Conservation (phyloP, 2,888 invertebrate genomes). For the Drosophila algonquin region DNA sequence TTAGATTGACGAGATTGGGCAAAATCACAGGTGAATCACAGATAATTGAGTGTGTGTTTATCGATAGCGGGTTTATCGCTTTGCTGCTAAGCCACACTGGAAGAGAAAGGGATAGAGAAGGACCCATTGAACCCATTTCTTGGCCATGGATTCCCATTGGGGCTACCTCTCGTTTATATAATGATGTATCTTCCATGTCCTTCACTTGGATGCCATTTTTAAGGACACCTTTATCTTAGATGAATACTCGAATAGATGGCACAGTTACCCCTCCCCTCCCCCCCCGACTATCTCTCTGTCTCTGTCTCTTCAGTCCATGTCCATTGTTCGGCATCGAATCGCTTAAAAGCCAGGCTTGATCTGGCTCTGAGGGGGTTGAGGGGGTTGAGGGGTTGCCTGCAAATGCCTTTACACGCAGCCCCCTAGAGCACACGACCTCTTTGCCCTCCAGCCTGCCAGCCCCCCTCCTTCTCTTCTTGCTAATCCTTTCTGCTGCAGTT, state of each 20-base stretch:
- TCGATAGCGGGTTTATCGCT: conserved; percentile 1
- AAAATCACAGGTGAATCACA: conserved; percentile 20
- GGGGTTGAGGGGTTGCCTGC: conserved; percentile 64
- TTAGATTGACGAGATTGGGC: conserved; percentile 24
- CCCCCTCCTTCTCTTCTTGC: conserved; percentile 23
- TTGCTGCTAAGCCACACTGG: background rate
- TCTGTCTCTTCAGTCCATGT: conserved; percentile 33
- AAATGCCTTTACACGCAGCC: conserved; percentile 74
- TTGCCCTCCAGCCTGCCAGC: background rate
- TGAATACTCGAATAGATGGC: conserved; percentile 17
- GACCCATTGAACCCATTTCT: too few species aligned
- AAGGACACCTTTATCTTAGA: conserved; percentile 25
- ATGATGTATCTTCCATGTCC: too few species aligned
- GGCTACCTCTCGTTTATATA: too few species aligned
- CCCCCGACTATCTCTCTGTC: conserved; percentile 10
- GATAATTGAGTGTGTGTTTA: background rate
- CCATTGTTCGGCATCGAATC: conserved; percentile 53
- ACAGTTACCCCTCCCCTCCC: background rate
- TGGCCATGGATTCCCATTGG: too few species aligned
- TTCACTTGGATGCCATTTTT: background rate
- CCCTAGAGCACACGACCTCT: conserved; percentile 68
- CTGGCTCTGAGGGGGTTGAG: conserved; percentile 17
- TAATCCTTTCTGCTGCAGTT: conserved; percentile 40
- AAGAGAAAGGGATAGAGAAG: background rate
- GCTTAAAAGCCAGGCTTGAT: conserved; percentile 29